A percentile compares a stretch with the other conserved stretches of the same genome.
These are phyloP conservation scores for Paramormyrops kingsleyae DNA, from an alignment of 2,113 vertebrate genomes.

Conservation along the genomic window DNA sequence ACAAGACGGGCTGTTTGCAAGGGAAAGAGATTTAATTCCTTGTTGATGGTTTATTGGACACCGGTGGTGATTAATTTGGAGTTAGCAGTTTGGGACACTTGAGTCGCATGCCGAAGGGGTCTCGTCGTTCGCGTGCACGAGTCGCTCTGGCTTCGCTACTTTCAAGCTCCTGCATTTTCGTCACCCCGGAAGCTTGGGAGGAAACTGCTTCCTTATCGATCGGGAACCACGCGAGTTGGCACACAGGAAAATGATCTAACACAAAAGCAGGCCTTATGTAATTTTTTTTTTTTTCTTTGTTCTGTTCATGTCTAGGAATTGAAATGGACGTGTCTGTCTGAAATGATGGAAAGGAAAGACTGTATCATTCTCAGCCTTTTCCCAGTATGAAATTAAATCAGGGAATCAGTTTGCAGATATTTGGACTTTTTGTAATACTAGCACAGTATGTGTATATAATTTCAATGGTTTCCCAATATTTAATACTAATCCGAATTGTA, in stretches of 20 bases:
- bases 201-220: not conserved
- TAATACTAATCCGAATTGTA: not conserved
- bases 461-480: not conserved
- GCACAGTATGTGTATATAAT: not conserved
- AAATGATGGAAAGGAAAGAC: not conserved
- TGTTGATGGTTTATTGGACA: conserved; percentile 9
- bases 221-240: not conserved
- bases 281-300: not conserved
- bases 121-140: not conserved
- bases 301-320: not conserved
- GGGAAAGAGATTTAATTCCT: conserved; percentile 4
- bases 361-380: not conserved
- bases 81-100: not conserved
- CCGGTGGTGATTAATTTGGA: not conserved
- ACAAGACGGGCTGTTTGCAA: not conserved
- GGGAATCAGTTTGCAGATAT: not conserved
- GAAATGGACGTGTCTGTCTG: not conserved
- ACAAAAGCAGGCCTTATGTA: not conserved
- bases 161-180: not conserved
- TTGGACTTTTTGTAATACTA: not conserved
- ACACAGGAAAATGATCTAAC: not conserved
- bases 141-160: not conserved
- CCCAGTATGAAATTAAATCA: not conserved
- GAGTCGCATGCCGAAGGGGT: not conserved
- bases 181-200: not conserved